These are phyloP conservation scores for Cephalopterus ornatus DNA, from an alignment of 2,113 vertebrate species.

Conservation along the genomic window DNA sequence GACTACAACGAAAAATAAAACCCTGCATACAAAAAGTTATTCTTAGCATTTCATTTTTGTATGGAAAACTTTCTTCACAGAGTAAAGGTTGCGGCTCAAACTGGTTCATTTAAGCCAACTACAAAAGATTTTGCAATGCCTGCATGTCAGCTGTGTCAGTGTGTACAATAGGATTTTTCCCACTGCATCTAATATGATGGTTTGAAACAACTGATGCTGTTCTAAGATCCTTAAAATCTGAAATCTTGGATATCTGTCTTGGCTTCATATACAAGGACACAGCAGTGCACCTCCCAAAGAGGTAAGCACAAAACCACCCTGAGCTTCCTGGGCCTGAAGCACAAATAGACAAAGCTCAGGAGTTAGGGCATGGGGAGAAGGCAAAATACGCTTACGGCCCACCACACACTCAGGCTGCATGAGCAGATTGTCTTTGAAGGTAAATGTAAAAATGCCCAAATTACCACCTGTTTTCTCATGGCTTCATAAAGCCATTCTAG, in stretches of 20 bases:
- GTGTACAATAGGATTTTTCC: background rate
- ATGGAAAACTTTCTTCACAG: conserved; percentile 4
- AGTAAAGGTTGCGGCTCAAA: conserved; percentile 28
- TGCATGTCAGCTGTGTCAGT: background rate
- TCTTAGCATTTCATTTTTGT: conserved; percentile 51
- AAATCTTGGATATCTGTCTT: background rate
- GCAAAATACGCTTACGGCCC: fast-evolving
- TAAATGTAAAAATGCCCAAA: background rate
- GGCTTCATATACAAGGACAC: background rate
- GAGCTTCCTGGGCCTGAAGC: background rate
- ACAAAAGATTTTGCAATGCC: background rate
- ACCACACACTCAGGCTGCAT: background rate
- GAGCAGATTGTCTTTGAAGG: background rate
- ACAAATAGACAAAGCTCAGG: background rate
- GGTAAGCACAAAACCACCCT: background rate
- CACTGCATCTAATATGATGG: background rate
- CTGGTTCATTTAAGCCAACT: conserved; percentile 18
- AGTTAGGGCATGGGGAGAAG: background rate
- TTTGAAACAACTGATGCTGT: background rate
- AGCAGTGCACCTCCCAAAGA: background rate
- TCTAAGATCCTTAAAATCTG: background rate
- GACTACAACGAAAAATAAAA: conserved; percentile 33
- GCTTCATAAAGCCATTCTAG: background rate
- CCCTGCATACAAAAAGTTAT: conserved; percentile 20
- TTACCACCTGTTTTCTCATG: background rate